phyloP scores from a whole-genome alignment of 2,113 vertebrate species.

The Penelope pileata region DNA sequence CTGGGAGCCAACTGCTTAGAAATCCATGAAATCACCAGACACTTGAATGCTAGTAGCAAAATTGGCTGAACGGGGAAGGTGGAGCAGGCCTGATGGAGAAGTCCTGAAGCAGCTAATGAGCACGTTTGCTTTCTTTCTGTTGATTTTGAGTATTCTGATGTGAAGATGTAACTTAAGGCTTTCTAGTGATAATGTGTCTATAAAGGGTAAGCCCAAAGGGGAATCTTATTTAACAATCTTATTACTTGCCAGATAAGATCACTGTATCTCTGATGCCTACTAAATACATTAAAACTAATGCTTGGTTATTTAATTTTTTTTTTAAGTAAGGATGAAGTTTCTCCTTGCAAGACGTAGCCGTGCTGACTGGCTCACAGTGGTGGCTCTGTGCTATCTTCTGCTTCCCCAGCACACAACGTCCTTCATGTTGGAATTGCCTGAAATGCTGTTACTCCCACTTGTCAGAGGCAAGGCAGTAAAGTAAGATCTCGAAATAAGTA shows the following conservation, averaged over 20 bases:
- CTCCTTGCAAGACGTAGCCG: neutral
- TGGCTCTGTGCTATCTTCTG: neutral
- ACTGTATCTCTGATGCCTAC: neutral
- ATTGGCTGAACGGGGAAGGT: neutral
- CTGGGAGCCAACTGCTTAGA: neutral
- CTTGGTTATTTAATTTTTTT: neutral
- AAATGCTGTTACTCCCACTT: neutral
- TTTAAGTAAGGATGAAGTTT: neutral
- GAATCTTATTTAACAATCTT: neutral
- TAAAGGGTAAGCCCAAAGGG: neutral
- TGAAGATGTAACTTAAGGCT: neutral
- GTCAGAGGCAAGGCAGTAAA: neutral
- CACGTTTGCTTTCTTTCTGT: neutral
- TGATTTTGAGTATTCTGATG: neutral
- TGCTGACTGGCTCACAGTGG: neutral
- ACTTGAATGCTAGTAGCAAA: neutral
- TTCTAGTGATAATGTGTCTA: neutral
- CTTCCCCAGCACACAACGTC: accelerated
- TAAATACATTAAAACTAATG: neutral
- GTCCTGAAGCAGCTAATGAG: neutral
- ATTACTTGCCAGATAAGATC: neutral
- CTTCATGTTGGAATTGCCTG: neutral
- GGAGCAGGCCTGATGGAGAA: neutral
- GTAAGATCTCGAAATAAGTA: neutral
- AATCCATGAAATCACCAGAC: neutral